These are phyloP conservation scores for Casuarius casuarius DNA, from an alignment of 2,113 vertebrate genomes.

Conservation along the genomic window DNA sequence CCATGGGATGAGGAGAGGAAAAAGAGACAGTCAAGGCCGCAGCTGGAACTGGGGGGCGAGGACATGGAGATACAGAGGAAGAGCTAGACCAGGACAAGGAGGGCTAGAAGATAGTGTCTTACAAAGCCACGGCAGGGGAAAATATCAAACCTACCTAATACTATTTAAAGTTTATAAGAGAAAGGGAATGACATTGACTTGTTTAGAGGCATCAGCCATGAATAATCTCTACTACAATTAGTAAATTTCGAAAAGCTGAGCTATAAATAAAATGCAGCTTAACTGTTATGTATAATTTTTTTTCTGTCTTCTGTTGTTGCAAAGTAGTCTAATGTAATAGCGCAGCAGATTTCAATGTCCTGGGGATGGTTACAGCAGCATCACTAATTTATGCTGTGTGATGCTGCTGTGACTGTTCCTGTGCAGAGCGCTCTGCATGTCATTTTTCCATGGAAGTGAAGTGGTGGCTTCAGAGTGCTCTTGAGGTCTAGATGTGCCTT, in stretches of 20 bases:
- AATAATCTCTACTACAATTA: not conserved
- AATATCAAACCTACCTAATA: not conserved
- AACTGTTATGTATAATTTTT: not conserved
- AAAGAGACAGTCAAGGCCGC: not conserved
- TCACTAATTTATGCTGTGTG: not conserved
- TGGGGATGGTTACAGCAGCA: not conserved
- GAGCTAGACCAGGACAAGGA: fast-evolving
- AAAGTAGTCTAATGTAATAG: not conserved
- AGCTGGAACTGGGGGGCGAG: not conserved
- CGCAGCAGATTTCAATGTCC: not conserved
- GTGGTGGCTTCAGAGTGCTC: not conserved
- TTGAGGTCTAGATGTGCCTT: not conserved
- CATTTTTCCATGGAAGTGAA: not conserved
- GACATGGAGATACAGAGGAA: not conserved
- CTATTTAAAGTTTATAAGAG: not conserved
- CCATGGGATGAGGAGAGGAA: not conserved
- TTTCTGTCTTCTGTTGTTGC: not conserved
- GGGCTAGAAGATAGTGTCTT: not conserved
- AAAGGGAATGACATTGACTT: not conserved
- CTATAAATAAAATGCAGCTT: not conserved
- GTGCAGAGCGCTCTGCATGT: not conserved
- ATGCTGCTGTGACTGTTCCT: not conserved
- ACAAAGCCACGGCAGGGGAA: not conserved
- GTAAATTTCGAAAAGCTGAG: not conserved
- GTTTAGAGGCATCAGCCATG: not conserved